Percentiles rank a stretch among this genome's conserved stretches.
These are phyloP conservation scores for Hermetia illucens DNA, from an alignment of 1,140 invertebrate species.

Conservation along the genomic window DNA sequence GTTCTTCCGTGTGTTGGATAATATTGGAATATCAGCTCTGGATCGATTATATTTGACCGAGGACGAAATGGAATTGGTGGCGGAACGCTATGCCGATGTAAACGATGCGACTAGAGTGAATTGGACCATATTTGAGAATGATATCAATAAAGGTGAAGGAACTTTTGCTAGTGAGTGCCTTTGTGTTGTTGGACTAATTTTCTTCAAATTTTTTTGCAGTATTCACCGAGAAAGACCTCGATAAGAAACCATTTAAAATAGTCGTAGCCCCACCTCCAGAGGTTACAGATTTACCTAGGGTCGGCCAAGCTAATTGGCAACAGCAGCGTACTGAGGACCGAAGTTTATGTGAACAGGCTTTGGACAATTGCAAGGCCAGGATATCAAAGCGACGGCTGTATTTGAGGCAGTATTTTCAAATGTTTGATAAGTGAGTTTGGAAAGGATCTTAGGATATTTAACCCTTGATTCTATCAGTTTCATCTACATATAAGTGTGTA, in stretches of 20 bases:
- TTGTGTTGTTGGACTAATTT: not conserved
- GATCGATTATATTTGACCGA: conserved; percentile 36
- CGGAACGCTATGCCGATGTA: conserved; percentile 46
- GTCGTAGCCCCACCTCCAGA: conserved; percentile 31
- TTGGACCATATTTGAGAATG: conserved; percentile 56
- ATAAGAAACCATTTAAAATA: conserved; percentile 39
- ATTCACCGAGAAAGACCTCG: conserved; percentile 49
- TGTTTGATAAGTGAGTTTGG: conserved; percentile 45
- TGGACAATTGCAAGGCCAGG: conserved; percentile 34
- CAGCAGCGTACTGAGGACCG: conserved; percentile 20
- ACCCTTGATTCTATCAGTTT: too few relatives aligned
- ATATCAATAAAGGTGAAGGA: conserved; percentile 47
- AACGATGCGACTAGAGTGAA: conserved; percentile 43
- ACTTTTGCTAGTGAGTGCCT: not conserved
- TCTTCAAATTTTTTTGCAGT: conserved; percentile 30
- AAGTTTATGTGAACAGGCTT: conserved; percentile 38
- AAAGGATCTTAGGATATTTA: not conserved
- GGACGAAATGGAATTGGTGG: conserved; percentile 40
- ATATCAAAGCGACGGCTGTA: conserved; percentile 37
- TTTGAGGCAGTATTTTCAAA: conserved; percentile 45
- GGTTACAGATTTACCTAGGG: conserved; percentile 30
- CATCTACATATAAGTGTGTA: too few relatives aligned
- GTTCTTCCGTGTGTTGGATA: conserved; percentile 46
- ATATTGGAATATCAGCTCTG: conserved; percentile 41
- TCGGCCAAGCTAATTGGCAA: conserved; percentile 36